Percentiles rank a stretch among this genome's conserved stretches.
Evolutionary conservation across 2,113 vertebrate species (phyloP).

Genomic region (Protobothrops mucrosquamatus): DNA sequence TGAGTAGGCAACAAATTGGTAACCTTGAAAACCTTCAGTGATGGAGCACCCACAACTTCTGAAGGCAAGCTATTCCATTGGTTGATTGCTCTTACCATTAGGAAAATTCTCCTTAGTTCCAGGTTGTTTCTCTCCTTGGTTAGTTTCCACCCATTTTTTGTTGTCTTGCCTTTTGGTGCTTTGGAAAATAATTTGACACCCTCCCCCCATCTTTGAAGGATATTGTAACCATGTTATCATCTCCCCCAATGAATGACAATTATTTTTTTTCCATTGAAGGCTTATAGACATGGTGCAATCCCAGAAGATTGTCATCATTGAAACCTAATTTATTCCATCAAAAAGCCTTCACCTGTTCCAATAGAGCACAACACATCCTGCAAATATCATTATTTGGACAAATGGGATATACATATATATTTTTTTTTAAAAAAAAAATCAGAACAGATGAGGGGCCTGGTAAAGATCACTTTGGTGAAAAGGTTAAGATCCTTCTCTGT

Average conservation of each 20-base stretch:
- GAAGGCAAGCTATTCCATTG: neutral
- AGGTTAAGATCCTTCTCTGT: neutral
- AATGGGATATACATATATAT: neutral
- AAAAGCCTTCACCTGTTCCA: neutral
- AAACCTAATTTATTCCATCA: neutral
- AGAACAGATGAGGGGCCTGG: neutral
- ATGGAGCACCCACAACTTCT: too few relatives aligned
- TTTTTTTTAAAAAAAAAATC: neutral
- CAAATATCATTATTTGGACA: neutral
- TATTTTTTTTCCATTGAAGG: neutral
- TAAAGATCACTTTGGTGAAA: neutral
- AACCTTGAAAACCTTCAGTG: too few relatives aligned
- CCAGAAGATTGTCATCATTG: neutral
- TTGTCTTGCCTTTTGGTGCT: too few relatives aligned
- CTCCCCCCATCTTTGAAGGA: too few relatives aligned
- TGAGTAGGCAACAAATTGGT: too few relatives aligned
- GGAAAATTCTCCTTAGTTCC: neutral
- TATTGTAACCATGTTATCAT: too few relatives aligned
- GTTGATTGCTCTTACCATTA: neutral
- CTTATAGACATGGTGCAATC: neutral
- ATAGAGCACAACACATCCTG: neutral
- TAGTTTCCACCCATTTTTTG: too few relatives aligned
- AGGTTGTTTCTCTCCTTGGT: too few relatives aligned
- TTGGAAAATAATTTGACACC: too few relatives aligned
- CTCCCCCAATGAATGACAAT: neutral